Evolutionary conservation across 2,797 vertebrate species (phyloP), one percentile per base, ranked within the genome.

Genomic region (Oreortyx pictus): DNA sequence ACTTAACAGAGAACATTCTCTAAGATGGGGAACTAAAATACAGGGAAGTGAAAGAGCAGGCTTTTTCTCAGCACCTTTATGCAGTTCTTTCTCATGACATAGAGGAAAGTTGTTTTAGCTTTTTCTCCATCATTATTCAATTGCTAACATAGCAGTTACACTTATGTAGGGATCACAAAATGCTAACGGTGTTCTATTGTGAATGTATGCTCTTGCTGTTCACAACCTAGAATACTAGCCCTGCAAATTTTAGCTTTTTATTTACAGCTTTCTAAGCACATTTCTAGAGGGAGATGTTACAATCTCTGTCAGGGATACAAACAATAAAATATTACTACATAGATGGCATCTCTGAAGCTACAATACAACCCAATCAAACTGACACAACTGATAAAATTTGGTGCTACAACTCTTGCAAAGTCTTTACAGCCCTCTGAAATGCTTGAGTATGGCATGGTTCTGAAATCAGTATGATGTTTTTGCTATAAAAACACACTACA

Each of bases 361-460:
- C 50, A 89, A 50, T 86, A 81, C 35, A 86, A 82, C 54, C 62
- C 59, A 82, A 57, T 96, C 85, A 83, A 94, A 87, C 73, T 87
- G 82, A 92, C 78, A 91, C 31, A 86, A 71, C 65, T 77, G 88
- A 88, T 87, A 60, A 86, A 90, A 90, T 57, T 72, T 18, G 15
- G 60, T 61, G 81, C 82, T 88, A 54, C 86, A 82, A 60, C 39
- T 87, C 70, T 57, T 73, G 27, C 37, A 43, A 67, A 84, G 71
- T 79, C 54, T 93, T 82, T 61, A 33, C 57, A 79, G 74, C 19
- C 17, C 44, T 62, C 85, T 50, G 62, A 86, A 90, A 37, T 66
- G 44, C n/a, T 68, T 37, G 79, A 29, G 61, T 84, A 37, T 14
- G 27, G 77, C 89, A 71, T 15, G 24, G 50, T 70, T 41, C 41